A percentile compares a stretch with the other conserved stretches of the same genome.
These are phyloP conservation scores for Hypolimnas misippus DNA, from an alignment of 2,888 invertebrate genomes.

Conservation along the genomic window DNA sequence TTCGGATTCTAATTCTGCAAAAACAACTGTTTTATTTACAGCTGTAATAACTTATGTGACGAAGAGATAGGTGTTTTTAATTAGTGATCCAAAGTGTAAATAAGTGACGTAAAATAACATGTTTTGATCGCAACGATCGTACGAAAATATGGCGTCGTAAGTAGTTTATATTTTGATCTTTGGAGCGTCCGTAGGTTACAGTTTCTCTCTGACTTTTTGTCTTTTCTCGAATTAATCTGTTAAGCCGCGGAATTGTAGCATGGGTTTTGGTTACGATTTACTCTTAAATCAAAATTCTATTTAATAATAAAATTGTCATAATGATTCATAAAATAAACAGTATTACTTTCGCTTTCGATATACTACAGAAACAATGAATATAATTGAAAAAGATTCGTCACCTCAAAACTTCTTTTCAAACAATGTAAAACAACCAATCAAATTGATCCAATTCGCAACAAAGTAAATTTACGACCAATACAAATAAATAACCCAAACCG, in stretches of 20 bases:
- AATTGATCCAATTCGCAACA: neutral
- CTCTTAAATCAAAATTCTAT: no score
- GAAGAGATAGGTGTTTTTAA: conserved; percentile 4
- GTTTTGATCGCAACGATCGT: neutral
- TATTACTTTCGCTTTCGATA: no score
- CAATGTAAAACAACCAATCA: neutral
- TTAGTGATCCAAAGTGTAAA: neutral
- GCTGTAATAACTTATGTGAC: neutral
- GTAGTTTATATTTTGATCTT: no score
- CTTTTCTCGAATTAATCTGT: no score
- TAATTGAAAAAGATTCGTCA: no score
- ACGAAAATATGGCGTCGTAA: neutral
- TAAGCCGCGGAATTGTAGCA: no score
- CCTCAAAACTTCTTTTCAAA: no score
- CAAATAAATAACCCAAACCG: neutral
- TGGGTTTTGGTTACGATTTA: no score
- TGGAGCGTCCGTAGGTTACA: neutral
- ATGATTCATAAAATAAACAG: no score
- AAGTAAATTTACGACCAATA: neutral
- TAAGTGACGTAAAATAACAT: conserved; percentile 1
- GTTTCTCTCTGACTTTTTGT: neutral
- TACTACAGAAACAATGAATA: no score
- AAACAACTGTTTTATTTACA: no score
- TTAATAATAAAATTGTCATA: no score
- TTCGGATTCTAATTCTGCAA: neutral